These are phyloP conservation scores for Pelmatolapia mariae DNA, from an alignment of 2,113 vertebrate species.

Conservation along the genomic window DNA sequence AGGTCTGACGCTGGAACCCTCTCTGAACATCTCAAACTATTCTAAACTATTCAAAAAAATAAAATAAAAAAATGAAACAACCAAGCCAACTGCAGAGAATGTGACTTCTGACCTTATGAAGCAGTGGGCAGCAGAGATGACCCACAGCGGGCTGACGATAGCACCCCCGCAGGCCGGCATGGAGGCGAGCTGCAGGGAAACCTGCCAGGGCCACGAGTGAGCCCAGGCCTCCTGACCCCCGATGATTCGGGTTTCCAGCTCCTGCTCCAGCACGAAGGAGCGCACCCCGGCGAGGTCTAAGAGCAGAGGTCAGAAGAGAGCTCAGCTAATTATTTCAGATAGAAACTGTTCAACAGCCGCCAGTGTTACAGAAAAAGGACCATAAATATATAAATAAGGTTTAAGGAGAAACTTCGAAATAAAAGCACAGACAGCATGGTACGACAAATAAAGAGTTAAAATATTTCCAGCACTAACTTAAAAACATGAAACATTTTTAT, in stretches of 20 bases:
- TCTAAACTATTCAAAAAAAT: background rate
- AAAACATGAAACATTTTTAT: background rate
- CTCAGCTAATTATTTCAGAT: background rate
- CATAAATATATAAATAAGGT: background rate
- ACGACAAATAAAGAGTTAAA: background rate
- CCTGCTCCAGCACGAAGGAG: constrained; percentile 16
- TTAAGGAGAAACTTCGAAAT: background rate
- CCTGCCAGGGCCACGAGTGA: constrained; percentile 74
- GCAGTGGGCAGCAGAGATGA: constrained; percentile 67
- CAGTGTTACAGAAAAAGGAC: background rate
- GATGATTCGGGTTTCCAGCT: constrained; percentile 48
- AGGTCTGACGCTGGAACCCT: background rate
- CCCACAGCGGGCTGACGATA: constrained; percentile 49
- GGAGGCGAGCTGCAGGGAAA: constrained; percentile 26
- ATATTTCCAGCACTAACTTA: background rate
- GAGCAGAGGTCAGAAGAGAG: background rate
- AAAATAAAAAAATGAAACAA: background rate
- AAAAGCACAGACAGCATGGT: background rate
- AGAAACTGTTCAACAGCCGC: background rate
- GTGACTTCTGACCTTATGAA: constrained; percentile 51
- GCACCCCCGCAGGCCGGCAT: constrained; percentile 63
- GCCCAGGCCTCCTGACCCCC: constrained; percentile 67
- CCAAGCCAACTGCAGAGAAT: background rate
- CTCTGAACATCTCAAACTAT: background rate
- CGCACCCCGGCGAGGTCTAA: constrained; percentile 56